These are phyloP conservation scores for Hapalemur alaotrensis DNA, from an alignment of 2,797 vertebrate genomes.

Conservation along the genomic window DNA sequence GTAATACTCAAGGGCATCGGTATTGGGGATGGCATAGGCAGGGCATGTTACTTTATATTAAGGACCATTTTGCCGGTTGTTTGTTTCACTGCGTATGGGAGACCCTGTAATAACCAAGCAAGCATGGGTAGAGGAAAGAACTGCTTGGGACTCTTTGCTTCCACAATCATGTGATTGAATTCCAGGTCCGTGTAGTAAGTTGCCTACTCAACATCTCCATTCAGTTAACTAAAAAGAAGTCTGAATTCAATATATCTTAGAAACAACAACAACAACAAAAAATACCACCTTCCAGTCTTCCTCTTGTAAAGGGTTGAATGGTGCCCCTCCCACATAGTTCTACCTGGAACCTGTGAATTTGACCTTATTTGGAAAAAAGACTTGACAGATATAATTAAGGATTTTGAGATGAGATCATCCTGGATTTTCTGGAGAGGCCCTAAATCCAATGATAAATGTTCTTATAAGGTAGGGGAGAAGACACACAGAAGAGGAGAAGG, in stretches of 20 bases:
- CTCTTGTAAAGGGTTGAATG: not conserved
- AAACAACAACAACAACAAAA: not conserved
- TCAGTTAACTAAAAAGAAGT: not conserved
- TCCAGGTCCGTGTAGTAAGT: not conserved
- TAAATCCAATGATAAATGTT: not conserved
- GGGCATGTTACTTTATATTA: not conserved
- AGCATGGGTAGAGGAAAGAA: not conserved
- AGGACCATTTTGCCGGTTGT: not conserved
- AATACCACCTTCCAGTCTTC: not conserved
- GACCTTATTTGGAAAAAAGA: not conserved
- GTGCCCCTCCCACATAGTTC: not conserved
- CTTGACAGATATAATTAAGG: not conserved
- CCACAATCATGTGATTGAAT: not conserved
- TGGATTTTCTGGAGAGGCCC: not conserved
- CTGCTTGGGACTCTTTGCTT: not conserved
- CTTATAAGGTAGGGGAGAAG: not conserved
- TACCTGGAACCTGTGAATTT: not conserved
- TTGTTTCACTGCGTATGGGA: not conserved
- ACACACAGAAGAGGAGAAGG: not conserved
- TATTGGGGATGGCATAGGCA: not conserved
- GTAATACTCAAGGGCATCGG: not conserved
- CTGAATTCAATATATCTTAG: not conserved
- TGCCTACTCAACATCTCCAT: not conserved
- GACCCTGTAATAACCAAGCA: not conserved
- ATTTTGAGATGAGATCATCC: not conserved